Base-by-base conservation (phyloP, 1,140 invertebrate species). In the Phthorimaea operculella region DNA sequence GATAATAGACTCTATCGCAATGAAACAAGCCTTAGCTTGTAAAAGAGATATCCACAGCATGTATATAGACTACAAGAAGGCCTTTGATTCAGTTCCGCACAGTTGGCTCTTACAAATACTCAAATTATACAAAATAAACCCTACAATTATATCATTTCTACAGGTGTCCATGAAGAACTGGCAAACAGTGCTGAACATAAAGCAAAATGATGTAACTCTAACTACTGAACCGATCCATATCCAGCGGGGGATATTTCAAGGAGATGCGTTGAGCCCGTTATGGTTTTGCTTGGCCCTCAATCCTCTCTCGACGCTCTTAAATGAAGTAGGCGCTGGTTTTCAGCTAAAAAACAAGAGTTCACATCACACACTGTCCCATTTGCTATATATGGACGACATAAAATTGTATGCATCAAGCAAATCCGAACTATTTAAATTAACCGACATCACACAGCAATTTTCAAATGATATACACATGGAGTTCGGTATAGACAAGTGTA, bases 241-340 rank as follows among this genome's bases (percentile, higher is more conserved):
- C 14, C 21, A n/a, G 15, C 6, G 50, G 8, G 50, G 50, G 4
- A 51, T 51, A 51, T 51, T 51, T 16, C 50, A 51, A 17, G 50
- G 50, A 33, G 50, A 51, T 21, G 15, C 47, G 16, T 21, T 49
- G 9, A 49, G 47, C n/a, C 47, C 47, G 16, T 17, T 49, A 3
- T 49, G 47, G 47, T 49, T 49, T n/a, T 49, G 47, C 18, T 14
- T 49, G 4, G 47, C 47, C n/a, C n/a, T n/a, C n/a, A n/a, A n/a
- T n/a, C n/a, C n/a, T n/a, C n/a, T n/a, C n/a, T n/a, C n/a, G n/a
- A n/a, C n/a, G n/a, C n/a, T n/a, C n/a, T n/a, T n/a, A n/a, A n/a
- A n/a, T n/a, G n/a, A n/a, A n/a, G n/a, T n/a, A n/a, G n/a, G n/a
- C n/a, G n/a, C n/a, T n/a, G n/a, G n/a, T n/a, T n/a, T n/a, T n/a